Base-by-base conservation (phyloP, 2,797 vertebrate species). In the Aplochiton taeniatus region DNA sequence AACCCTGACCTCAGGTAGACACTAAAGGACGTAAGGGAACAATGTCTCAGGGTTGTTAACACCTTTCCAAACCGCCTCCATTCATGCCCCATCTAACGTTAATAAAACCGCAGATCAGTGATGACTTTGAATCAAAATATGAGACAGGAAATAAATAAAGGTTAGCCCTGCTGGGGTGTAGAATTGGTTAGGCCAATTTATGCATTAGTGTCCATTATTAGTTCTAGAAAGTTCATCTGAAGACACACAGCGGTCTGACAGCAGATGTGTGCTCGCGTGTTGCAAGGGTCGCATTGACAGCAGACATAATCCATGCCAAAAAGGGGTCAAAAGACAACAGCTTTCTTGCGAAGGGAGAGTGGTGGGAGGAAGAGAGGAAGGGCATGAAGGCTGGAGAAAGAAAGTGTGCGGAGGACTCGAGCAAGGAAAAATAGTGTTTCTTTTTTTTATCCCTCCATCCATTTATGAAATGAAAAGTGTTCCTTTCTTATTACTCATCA, bases 21-120 rank as follows among this genome's bases (percentile, higher is more conserved):
- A n/a, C n/a, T n/a, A n/a, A n/a, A n/a, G n/a, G n/a, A n/a, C n/a
- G n/a, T n/a, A n/a, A n/a, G n/a, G n/a, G n/a, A n/a, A n/a, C n/a
- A n/a, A n/a, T n/a, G n/a, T n/a, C n/a, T n/a, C n/a, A n/a, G n/a
- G n/a, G n/a, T n/a, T n/a, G n/a, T n/a, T n/a, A n/a, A n/a, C n/a
- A n/a, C n/a, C n/a, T 31, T 31, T 31, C 12, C 4, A 31, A 42
- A 56, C 48, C 31, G 45, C 18, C 14, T 65, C 67, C 55, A 78
- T 72, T 63, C 47, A 61, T 71, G 66, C 77, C 66, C 69, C 62
- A 61, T 73, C 62, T 70, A 68, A 53, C 82, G 81, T 76, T 75
- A 69, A 79, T 75, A 13, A 51, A 64, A 75, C 57, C 53, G 63
- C 49, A 77, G 44, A 58, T 74, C 74, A 73, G 45, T 70, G 65